Evolutionary conservation across 2,888 invertebrate genomes (phyloP).

Genomic region (Drosophila rellima): DNA sequence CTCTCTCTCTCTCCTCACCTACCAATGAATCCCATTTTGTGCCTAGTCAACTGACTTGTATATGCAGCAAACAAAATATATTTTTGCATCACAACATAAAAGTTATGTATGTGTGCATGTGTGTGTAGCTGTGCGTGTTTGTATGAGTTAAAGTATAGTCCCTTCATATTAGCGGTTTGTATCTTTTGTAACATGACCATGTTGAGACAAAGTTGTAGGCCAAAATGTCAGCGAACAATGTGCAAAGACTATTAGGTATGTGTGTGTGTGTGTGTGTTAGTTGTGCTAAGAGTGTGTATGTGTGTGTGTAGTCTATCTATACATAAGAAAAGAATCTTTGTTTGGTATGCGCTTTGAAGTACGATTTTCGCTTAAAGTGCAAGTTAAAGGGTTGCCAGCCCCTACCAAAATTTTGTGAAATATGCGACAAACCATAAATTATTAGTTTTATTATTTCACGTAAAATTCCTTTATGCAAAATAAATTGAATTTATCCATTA

Average conservation of each 20-base stretch:
- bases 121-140: slow-evolving; percentile 8
- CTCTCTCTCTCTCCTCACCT: slow-evolving; percentile 5
- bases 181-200: slow-evolving; percentile 58
- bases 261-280: slow-evolving; percentile 3
- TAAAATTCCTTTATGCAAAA: slow-evolving; percentile 22
- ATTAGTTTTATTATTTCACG: neutral
- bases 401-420: neutral
- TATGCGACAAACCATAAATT: slow-evolving; percentile 9
- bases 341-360: slow-evolving; percentile 43
- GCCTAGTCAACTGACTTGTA: slow-evolving; percentile 23
- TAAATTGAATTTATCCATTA: too few species aligned
- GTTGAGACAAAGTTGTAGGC: slow-evolving; percentile 50
- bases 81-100: slow-evolving; percentile 75
- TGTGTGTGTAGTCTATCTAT: slow-evolving; percentile 6
- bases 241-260: slow-evolving; percentile 17
- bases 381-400: slow-evolving; percentile 1
- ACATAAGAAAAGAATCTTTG: slow-evolving; percentile 37
- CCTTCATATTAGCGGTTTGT: slow-evolving; percentile 71
- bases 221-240: slow-evolving; percentile 60
- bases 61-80: slow-evolving; percentile 55
- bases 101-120: slow-evolving; percentile 48
- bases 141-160: slow-evolving; percentile 14
- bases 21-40: neutral
- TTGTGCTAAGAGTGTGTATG: neutral
- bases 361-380: slow-evolving; percentile 15